phyloP scores from a whole-genome alignment of 2,113 vertebrate genomes.

The Oncorhynchus kisutch region DNA sequence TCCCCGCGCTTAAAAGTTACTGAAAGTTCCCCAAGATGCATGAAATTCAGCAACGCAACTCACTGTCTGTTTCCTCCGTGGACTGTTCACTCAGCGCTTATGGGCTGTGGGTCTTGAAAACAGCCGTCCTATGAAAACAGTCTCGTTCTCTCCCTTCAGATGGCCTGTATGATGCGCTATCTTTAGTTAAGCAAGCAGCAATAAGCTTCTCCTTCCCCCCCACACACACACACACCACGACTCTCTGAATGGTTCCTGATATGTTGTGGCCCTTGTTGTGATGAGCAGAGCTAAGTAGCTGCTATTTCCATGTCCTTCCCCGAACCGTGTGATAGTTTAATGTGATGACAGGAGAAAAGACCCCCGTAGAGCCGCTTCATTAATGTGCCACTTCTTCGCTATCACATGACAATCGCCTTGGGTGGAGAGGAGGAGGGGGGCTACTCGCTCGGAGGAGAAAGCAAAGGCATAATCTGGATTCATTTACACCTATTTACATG shows the following conservation, averaged over 20 bases:
- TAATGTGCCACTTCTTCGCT: conserved; percentile 89
- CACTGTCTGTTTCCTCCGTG: background rate
- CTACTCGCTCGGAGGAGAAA: conserved; percentile 61
- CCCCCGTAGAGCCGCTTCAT: conserved; percentile 91
- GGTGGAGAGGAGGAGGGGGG: conserved; percentile 75
- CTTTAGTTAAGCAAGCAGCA: conserved; percentile 55
- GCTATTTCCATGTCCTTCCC: conserved; percentile 82
- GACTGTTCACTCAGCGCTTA: background rate
- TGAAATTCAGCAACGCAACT: background rate
- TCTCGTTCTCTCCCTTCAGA: conserved; percentile 56
- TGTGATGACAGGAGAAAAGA: conserved; percentile 92
- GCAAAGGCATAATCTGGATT: conserved; percentile 7
- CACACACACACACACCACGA: conserved; percentile 17
- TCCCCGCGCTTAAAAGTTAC: conserved; percentile 8
- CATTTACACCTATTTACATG: conserved; percentile 70
- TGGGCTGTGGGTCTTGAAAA: background rate
- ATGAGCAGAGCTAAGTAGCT: conserved; percentile 81
- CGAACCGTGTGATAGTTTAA: conserved; percentile 87
- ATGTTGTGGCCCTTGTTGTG: conserved; percentile 58
- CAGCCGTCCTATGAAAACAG: background rate
- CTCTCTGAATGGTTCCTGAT: conserved; percentile 55
- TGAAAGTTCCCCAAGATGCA: conserved; percentile 28
- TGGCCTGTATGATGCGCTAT: conserved; percentile 36
- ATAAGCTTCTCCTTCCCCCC: conserved; percentile 55
- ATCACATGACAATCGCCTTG: conserved; percentile 88